Percentiles rank a stretch among this genome's conserved stretches.
Conservation (phyloP, 2,888 invertebrate genomes). For the Meteorus colon region DNA sequence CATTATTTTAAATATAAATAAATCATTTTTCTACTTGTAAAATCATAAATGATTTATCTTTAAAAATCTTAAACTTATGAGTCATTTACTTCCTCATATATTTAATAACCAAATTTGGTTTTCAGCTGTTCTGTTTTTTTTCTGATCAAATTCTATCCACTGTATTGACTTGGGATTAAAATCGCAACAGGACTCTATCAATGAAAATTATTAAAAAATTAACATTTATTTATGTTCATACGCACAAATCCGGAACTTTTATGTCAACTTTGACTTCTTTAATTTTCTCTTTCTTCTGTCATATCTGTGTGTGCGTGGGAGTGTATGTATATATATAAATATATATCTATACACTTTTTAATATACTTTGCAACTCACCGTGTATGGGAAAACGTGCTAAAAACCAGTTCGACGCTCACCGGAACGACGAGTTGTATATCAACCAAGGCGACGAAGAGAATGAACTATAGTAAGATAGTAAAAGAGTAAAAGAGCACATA, state of each 20-base stretch:
- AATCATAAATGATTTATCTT: too few relatives aligned
- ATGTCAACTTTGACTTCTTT: slow-evolving; percentile 25
- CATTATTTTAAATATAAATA: too few relatives aligned
- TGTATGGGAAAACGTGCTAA: slow-evolving; percentile 48
- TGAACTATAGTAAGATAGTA: background rate
- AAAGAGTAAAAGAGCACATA: too few relatives aligned
- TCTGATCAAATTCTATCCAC: too few relatives aligned
- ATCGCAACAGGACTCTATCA: too few relatives aligned
- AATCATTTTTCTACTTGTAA: too few relatives aligned
- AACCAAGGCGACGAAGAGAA: slow-evolving; percentile 18
- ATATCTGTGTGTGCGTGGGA: background rate
- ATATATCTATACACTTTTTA: background rate
- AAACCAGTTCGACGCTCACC: slow-evolving; percentile 44
- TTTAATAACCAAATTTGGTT: too few relatives aligned
- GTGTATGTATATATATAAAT: background rate
- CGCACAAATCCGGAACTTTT: slow-evolving; percentile 40
- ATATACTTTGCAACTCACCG: slow-evolving; percentile 14
- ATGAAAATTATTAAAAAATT: too few relatives aligned
- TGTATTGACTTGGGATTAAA: too few relatives aligned
- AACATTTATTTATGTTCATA: background rate
- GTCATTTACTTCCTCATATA: too few relatives aligned
- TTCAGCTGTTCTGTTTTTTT: too few relatives aligned
- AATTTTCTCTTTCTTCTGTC: background rate
- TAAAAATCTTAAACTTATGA: too few relatives aligned
- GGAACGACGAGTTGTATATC: slow-evolving; percentile 25